Conservation (phyloP, 2,797 vertebrate genomes). For the Tarsius wallacei region DNA sequence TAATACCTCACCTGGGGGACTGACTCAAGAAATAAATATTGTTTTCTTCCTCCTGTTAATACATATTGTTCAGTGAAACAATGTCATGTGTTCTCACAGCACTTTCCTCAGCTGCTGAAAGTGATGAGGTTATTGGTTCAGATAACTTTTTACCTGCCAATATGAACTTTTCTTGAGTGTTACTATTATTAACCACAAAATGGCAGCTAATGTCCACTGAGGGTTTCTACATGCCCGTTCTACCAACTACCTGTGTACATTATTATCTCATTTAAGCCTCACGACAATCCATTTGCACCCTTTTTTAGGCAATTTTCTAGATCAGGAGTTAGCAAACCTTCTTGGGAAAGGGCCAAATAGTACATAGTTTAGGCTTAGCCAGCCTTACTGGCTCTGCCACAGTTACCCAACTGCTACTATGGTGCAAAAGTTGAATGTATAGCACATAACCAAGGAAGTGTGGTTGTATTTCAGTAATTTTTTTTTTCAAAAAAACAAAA, state of each 20-base stretch:
- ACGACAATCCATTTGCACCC: background rate
- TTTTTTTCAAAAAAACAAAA: background rate
- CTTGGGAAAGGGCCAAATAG: background rate
- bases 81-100: constrained; percentile 55
- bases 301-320: background rate
- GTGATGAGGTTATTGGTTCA: constrained; percentile 17
- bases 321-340: background rate
- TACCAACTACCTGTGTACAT: background rate
- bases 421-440: background rate
- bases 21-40: constrained; percentile 83
- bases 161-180: background rate
- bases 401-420: background rate
- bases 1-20: constrained; percentile 82
- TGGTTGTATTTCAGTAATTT: background rate
- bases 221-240: background rate
- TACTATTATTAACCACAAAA: background rate
- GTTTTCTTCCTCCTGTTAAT: constrained; percentile 81
- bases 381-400: background rate
- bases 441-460: background rate
- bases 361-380: background rate
- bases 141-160: background rate
- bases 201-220: background rate
- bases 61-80: constrained; percentile 68
- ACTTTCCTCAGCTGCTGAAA: constrained; percentile 45
- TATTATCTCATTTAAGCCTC: background rate